Conservation (phyloP, 1,140 invertebrate genomes). For the Trichonephila inaurata region DNA sequence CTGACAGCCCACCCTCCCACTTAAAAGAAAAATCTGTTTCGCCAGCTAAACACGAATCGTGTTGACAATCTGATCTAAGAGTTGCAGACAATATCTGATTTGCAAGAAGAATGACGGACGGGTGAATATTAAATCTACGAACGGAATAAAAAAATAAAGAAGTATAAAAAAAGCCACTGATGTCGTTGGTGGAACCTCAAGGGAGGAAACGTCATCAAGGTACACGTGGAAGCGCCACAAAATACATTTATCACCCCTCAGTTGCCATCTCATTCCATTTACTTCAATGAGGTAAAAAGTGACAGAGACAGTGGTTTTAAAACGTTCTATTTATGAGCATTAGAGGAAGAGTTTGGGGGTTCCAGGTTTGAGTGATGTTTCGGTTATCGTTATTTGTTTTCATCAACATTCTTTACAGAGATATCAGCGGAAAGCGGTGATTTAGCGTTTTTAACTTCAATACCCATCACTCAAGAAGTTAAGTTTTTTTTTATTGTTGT, state of each 20-base stretch:
- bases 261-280: conserved; percentile 50
- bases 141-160: background rate
- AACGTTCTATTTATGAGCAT: conserved; percentile 27
- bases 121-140: conserved; percentile 60
- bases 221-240: conserved; percentile 18
- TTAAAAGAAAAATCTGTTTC: background rate
- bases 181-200: background rate
- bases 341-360: background rate
- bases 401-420: background rate
- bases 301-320: conserved; percentile 54
- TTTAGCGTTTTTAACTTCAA: background rate
- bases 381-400: conserved; percentile 4
- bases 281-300: conserved; percentile 58
- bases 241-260: conserved; percentile 38
- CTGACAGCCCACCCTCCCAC: background rate
- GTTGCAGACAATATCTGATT: conserved; percentile 57
- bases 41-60: background rate
- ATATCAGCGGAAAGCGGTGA: background rate
- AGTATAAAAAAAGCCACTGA: background rate
- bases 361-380: conserved; percentile 21
- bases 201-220: conserved; percentile 30
- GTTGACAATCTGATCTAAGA: conserved; percentile 29
- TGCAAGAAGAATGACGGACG: conserved; percentile 53
- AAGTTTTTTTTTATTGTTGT: background rate
- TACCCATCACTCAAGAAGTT: background rate